Evolutionary conservation across 2,797 vertebrate genomes (phyloP).

Genomic region (Taenioides sp.): DNA sequence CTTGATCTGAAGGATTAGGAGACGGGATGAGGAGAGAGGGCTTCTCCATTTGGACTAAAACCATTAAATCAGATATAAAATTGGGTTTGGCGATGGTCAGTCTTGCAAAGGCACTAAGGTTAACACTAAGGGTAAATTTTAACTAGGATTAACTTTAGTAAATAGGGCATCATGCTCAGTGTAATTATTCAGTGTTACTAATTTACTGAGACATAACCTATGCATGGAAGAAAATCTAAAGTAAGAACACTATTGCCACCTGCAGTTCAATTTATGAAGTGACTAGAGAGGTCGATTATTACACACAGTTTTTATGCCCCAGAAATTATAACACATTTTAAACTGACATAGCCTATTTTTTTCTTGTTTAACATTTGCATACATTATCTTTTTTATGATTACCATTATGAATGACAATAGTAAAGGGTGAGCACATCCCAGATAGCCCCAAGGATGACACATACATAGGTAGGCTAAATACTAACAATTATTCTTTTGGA

Average conservation of each 20-base stretch:
- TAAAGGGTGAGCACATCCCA: no score
- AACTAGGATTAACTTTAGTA: neutral
- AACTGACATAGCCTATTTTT: no score
- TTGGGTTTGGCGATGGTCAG: neutral
- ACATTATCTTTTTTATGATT: no score
- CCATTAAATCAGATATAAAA: neutral
- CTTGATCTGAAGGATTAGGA: slow-evolving; percentile 54
- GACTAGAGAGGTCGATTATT: neutral
- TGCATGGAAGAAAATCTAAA: neutral
- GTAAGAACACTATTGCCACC: slow-evolving; percentile 41
- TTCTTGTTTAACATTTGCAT: no score
- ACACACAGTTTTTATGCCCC: no score
- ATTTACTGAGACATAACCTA: neutral
- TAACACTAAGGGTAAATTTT: neutral
- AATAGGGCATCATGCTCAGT: neutral
- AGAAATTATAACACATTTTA: no score
- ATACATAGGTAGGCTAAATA: no score
- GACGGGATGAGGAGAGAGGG: slow-evolving; percentile 27
- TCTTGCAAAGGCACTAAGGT: neutral
- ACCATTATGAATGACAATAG: no score
- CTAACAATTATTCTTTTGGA: no score
- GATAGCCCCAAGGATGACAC: no score
- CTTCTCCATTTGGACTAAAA: slow-evolving; percentile 33
- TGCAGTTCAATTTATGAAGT: slow-evolving; percentile 28
- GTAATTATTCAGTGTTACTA: neutral